Evolutionary conservation across 1,140 invertebrate genomes (phyloP).

Genomic region (Bombus balteatus): DNA sequence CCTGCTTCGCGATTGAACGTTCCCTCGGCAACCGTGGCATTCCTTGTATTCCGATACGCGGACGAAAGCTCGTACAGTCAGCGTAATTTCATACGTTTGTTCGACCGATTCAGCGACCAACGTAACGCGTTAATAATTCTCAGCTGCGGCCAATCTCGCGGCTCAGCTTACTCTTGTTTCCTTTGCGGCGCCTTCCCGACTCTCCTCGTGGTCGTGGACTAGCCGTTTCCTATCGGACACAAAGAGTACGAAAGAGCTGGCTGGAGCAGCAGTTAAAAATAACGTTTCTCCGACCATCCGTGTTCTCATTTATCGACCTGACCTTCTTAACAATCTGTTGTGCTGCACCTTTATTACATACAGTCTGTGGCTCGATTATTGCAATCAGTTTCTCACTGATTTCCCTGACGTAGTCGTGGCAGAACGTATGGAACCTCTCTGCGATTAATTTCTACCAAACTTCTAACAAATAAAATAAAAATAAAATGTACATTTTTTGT

Average conservation of each 20-base stretch:
- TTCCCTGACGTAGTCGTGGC: too few relatives aligned
- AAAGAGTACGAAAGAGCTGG: neutral
- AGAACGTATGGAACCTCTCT: neutral
- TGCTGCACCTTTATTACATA: neutral
- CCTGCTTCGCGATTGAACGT: neutral
- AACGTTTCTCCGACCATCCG: constrained; percentile 30
- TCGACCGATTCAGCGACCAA: neutral
- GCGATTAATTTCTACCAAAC: too few relatives aligned
- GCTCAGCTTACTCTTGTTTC: neutral
- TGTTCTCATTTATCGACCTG: constrained; percentile 13
- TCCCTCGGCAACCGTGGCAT: too few relatives aligned
- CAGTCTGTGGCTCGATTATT: neutral
- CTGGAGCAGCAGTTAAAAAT: constrained; percentile 21
- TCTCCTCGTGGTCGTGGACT: too few relatives aligned
- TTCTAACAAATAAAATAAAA: too few relatives aligned
- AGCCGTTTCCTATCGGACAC: neutral
- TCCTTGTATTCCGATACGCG: neutral
- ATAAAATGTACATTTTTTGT: too few relatives aligned
- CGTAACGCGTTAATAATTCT: neutral
- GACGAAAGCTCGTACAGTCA: neutral
- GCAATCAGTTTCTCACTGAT: neutral
- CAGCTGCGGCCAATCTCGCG: too few relatives aligned
- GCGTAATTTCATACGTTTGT: neutral
- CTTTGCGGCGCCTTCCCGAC: too few relatives aligned
- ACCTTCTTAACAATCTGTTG: constrained; percentile 1